phyloP scores from a whole-genome alignment of 2,888 invertebrate species.

The Hypomecis atomaria region DNA sequence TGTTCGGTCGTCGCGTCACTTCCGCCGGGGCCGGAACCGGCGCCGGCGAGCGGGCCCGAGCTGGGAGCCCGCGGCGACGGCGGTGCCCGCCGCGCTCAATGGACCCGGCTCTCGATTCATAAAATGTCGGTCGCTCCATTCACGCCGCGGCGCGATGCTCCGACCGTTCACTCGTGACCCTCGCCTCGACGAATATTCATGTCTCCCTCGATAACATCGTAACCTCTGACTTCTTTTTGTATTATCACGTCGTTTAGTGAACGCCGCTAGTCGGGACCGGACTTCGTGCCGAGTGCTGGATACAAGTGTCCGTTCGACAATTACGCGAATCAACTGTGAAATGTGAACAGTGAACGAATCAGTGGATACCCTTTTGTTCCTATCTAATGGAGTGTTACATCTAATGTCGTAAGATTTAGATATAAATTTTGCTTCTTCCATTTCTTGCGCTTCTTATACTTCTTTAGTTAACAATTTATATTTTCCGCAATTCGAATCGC shows the following conservation, averaged over 20 bases:
- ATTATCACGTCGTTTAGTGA: constrained; percentile 81
- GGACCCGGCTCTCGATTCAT: constrained; percentile 82
- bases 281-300: constrained; percentile 77
- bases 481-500: not conserved
- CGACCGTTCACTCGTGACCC: constrained; percentile 83
- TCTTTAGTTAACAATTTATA: not conserved
- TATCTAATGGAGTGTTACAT: constrained; percentile 71
- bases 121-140: constrained; percentile 84
- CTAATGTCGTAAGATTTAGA: constrained; percentile 75
- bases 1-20: constrained; percentile 81
- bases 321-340: constrained; percentile 69
- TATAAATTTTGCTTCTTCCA: constrained; percentile 53
- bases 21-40: constrained; percentile 77
- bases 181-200: constrained; percentile 84
- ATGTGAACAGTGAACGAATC: constrained; percentile 75
- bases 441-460: constrained; percentile 31
- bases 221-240: constrained; percentile 83
- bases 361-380: constrained; percentile 67
- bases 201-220: constrained; percentile 83
- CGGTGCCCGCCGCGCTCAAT: constrained; percentile 69
- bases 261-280: constrained; percentile 68
- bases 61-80: constrained; percentile 63
- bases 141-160: constrained; percentile 79
- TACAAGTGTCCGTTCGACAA: constrained; percentile 73
- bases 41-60: constrained; percentile 62